These are phyloP conservation scores for Mya arenaria DNA, from an alignment of 1,140 invertebrate genomes.

Conservation along the genomic window DNA sequence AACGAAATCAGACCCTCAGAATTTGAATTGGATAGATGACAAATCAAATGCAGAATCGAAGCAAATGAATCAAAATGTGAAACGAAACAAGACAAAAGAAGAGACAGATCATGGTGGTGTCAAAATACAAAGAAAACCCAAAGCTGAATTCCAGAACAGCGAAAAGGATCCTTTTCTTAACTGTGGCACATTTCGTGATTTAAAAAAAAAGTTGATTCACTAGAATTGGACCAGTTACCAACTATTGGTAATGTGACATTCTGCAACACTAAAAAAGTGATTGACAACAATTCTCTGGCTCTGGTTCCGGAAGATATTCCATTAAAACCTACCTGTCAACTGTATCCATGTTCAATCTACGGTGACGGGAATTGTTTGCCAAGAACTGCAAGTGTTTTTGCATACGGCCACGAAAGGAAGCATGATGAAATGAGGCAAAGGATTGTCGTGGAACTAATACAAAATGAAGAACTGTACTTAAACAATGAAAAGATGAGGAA, in stretches of 20 bases:
- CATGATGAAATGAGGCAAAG: conserved; percentile 8
- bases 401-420: conserved; percentile 20
- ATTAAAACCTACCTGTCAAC: background rate
- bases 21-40: no score
- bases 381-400: conserved; percentile 33
- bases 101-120: background rate
- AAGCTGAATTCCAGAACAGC: background rate
- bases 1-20: no score
- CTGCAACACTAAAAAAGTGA: background rate
- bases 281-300: conserved; percentile 5
- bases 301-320: conserved; percentile 15
- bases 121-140: no score
- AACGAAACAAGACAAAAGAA: background rate
- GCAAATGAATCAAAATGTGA: background rate
- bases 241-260: background rate
- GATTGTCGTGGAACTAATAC: conserved; percentile 20
- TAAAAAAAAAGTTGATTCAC: background rate
- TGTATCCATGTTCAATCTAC: background rate
- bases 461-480: no score
- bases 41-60: background rate
- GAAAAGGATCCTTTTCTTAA: background rate
- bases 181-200: background rate
- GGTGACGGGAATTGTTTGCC: conserved; percentile 23
- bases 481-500: background rate
- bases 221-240: background rate